Conservation (phyloP, 2,888 invertebrate species). For the Pelosia muscerda region DNA sequence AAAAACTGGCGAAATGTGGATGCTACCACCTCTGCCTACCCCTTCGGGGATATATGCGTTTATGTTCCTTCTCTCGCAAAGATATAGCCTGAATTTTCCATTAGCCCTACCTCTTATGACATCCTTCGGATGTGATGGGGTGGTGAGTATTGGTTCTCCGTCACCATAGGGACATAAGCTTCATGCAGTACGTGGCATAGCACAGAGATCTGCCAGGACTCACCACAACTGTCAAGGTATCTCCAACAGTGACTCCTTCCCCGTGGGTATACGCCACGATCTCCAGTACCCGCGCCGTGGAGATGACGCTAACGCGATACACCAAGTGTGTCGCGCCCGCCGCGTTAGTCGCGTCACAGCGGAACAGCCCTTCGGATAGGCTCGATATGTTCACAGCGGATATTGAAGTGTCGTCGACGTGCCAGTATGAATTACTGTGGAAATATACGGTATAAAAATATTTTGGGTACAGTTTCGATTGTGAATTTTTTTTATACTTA, state of each 20-base stretch:
- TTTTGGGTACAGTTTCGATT: too few relatives aligned
- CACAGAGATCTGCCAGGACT: constrained; percentile 41
- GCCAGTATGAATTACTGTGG: constrained; percentile 73
- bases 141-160: too few relatives aligned
- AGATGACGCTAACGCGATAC: constrained; percentile 83
- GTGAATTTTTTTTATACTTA: too few relatives aligned
- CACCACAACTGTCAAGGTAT: constrained; percentile 61
- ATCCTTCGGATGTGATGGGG: too few relatives aligned
- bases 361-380: constrained; percentile 81
- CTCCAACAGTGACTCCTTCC: constrained; percentile 53
- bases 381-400: constrained; percentile 57
- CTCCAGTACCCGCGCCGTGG: constrained; percentile 56
- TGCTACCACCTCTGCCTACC: too few relatives aligned
- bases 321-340: constrained; percentile 85
- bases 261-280: constrained; percentile 57
- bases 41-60: too few relatives aligned
- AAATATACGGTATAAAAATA: not conserved
- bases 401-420: constrained; percentile 56
- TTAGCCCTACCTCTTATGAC: too few relatives aligned
- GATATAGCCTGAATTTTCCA: too few relatives aligned
- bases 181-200: too few relatives aligned
- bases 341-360: constrained; percentile 87
- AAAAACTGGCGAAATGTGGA: too few relatives aligned
- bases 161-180: not conserved
- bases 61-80: too few relatives aligned